Percentiles rank a stretch among this genome's conserved stretches.
Evolutionary conservation across 2,888 invertebrate species (phyloP).

Genomic region (Netelia fuscicornis): DNA sequence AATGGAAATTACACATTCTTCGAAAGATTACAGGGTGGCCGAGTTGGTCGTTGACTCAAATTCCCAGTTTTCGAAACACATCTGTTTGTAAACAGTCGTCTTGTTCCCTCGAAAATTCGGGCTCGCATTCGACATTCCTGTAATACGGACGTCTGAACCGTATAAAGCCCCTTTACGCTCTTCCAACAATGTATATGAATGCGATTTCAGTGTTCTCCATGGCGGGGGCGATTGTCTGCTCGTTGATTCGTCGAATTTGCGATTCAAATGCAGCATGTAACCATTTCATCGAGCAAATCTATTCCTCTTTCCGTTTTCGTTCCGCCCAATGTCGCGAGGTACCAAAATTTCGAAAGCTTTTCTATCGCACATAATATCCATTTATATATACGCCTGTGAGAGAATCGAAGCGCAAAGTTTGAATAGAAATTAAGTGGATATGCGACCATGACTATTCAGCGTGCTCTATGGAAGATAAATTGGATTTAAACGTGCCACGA

Average conservation of each 20-base stretch:
- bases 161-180: background rate
- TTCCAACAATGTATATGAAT: background rate
- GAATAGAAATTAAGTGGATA: constrained; percentile 22
- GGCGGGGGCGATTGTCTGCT: constrained; percentile 40
- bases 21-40: background rate
- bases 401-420: constrained; percentile 21
- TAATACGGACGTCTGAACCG: too few species aligned
- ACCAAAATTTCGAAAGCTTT: constrained; percentile 31
- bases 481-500: background rate
- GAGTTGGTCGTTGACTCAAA: background rate
- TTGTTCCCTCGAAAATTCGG: background rate
- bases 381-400: background rate
- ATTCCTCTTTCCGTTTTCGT: background rate
- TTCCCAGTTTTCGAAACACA: constrained; percentile 35
- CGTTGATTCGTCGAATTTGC: constrained; percentile 57
- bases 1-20: background rate
- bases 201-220: background rate
- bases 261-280: constrained; percentile 41
- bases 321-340: background rate
- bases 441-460: constrained; percentile 1
- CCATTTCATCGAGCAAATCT: background rate
- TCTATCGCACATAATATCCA: background rate
- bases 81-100: constrained; percentile 37
- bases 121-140: background rate
- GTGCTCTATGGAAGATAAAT: background rate